phyloP scores from a whole-genome alignment of 2,113 vertebrate species.

The Psittacula cyanocephala region DNA sequence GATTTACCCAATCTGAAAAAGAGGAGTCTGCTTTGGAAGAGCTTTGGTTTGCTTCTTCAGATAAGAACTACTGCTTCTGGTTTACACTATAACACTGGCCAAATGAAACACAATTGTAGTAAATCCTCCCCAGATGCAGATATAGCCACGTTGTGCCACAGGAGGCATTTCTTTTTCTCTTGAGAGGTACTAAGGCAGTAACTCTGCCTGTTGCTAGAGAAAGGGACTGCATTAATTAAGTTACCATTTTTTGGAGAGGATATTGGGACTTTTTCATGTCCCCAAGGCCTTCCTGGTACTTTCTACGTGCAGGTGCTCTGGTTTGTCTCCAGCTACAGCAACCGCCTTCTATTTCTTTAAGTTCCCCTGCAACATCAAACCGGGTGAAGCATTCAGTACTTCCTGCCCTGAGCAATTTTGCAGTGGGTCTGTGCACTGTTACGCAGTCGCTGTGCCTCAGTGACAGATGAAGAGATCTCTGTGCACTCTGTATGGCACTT shows the following conservation, averaged over 20 bases:
- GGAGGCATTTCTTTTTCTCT: background rate
- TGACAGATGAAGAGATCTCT: background rate
- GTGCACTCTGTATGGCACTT: background rate
- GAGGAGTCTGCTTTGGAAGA: background rate
- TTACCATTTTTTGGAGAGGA: background rate
- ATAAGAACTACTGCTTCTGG: background rate
- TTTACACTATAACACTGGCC: background rate
- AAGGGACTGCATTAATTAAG: background rate
- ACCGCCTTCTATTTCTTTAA: background rate
- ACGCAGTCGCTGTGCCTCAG: background rate
- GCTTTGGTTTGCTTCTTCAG: background rate
- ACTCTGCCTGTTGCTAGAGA: background rate
- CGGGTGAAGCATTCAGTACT: background rate
- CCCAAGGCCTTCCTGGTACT: background rate
- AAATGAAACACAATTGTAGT: background rate
- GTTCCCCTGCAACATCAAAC: background rate
- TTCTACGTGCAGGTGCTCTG: background rate
- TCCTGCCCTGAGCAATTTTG: background rate
- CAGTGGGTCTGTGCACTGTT: background rate
- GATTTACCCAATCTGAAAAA: background rate
- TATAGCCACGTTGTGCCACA: background rate
- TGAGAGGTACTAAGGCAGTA: background rate
- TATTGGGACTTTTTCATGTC: background rate
- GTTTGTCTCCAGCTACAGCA: background rate
- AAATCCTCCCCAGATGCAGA: background rate